phyloP scores from a whole-genome alignment of 1,140 invertebrate species.

The Cryptotermes secundus region DNA sequence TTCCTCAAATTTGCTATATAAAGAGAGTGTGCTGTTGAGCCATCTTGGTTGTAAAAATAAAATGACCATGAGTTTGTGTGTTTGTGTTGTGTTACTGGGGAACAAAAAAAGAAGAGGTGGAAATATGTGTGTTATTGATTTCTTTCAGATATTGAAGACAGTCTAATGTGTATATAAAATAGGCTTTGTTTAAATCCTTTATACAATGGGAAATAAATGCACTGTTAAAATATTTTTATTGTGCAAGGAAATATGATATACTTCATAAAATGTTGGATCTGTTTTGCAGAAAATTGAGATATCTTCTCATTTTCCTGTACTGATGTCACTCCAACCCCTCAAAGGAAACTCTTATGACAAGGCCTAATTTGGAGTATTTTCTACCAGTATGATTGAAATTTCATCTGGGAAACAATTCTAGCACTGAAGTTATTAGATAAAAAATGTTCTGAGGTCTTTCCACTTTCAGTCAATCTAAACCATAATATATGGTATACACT shows the following conservation, averaged over 20 bases:
- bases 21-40: not conserved
- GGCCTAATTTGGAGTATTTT: not conserved
- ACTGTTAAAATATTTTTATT: slow-evolving; percentile 13
- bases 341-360: not conserved
- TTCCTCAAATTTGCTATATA: not conserved
- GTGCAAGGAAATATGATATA: not conserved
- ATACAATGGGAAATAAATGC: not conserved
- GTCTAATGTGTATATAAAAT: not conserved
- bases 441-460: no score
- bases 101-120: not conserved
- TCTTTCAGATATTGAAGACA: not conserved
- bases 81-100: not conserved
- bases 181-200: not conserved
- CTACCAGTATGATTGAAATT: not conserved
- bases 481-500: no score
- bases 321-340: not conserved
- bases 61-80: not conserved
- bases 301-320: not conserved
- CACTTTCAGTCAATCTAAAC: no score
- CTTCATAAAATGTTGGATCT: not conserved
- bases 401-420: no score
- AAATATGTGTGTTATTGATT: not conserved
- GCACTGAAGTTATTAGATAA: no score
- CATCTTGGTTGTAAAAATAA: not conserved
- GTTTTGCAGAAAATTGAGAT: not conserved